Evolutionary conservation across 1,140 invertebrate genomes (phyloP), one percentile per base, ranked within the genome.

Genomic region (Globodera ellingtonae): DNA sequence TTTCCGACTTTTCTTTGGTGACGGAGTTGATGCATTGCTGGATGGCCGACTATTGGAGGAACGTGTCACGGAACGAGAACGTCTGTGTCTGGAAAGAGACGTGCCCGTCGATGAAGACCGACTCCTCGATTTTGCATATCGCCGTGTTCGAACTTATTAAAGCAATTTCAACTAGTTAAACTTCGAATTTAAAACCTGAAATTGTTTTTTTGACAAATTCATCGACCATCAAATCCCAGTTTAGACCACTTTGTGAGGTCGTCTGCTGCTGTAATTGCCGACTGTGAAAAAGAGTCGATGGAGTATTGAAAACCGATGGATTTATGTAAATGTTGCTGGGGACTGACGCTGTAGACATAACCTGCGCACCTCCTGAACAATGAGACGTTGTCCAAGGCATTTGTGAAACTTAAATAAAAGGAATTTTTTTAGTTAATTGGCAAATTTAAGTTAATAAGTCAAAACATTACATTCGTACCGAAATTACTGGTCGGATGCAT

Each of bases 141-240:
- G 10, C 5, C 47, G 48, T 47, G 69, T 15, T 15, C 44, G 62
- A 78, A 79, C 35, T 10, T 24, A 24, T 59, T 8, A 78, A 5
- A 78, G 24, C 75, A 18, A 82, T 4, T 81, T 7, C 35, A 66
- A 44, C 24, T n/a, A 6, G 15, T 79, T 4, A 24, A 35, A 35
- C 35, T 35, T 35, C 35, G 1, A 79, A 62, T 35, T 44, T 13
- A 59, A 46, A 70, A 83, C 82, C 72, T 46, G 82, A 80, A 21
- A 62, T 65, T 21, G 80, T 84, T 48, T 78, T 84, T 15, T 71
- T 82, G 6, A 84, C 48, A 66, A 84, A 84, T 24, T 65, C 83
- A 67, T 84, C 83, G 48, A 84, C 83, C 84, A 86, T 84, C 35
- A 69, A 50, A 24, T 62, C 35, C 83, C 83, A 84, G 76, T 83